Evolutionary conservation across 1,140 invertebrate genomes (phyloP).

Genomic region (Drosophila mojavensis): DNA sequence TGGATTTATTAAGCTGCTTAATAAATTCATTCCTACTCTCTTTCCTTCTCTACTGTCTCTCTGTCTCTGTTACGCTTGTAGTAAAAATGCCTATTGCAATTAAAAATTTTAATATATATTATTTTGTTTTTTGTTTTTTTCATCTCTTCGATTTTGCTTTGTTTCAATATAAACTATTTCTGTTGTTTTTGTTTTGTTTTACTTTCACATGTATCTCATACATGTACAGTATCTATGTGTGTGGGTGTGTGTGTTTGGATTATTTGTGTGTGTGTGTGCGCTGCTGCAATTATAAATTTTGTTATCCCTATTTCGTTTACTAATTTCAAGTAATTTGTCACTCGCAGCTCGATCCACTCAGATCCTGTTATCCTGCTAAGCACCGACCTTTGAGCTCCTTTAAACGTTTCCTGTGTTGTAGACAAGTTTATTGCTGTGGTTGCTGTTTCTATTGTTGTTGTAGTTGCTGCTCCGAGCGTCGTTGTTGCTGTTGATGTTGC

Average conservation of each 20-base stretch:
- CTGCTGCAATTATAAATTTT: slow-evolving; percentile 49
- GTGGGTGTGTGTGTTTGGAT: slow-evolving; percentile 15
- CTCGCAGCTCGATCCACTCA: slow-evolving; percentile 44
- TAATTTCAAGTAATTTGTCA: slow-evolving; percentile 74
- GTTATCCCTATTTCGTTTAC: slow-evolving; percentile 54
- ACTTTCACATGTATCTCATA: slow-evolving; percentile 59
- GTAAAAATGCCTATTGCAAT: slow-evolving; percentile 64
- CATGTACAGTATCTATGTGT: slow-evolving; percentile 50
- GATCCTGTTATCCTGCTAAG: slow-evolving; percentile 15
- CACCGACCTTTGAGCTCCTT: not conserved
- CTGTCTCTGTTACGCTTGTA: slow-evolving; percentile 35
- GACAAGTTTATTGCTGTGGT: slow-evolving; percentile 34
- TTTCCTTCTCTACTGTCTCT: slow-evolving; percentile 13
- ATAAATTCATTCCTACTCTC: slow-evolving; percentile 63
- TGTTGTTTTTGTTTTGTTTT: slow-evolving; percentile 28
- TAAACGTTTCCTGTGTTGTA: no score
- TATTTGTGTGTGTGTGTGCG: slow-evolving; percentile 24
- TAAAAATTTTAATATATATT: slow-evolving; percentile 50
- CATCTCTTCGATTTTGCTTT: slow-evolving; percentile 24
- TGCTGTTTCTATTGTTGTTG: slow-evolving; percentile 26
- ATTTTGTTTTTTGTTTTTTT: slow-evolving; percentile 14
- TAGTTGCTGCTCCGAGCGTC: no score
- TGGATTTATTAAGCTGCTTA: slow-evolving; percentile 75
- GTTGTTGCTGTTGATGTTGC: slow-evolving; percentile 45
- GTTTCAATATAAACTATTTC: slow-evolving; percentile 60